phyloP scores from a whole-genome alignment of 2,797 vertebrate genomes.

The Alectoris magna region DNA sequence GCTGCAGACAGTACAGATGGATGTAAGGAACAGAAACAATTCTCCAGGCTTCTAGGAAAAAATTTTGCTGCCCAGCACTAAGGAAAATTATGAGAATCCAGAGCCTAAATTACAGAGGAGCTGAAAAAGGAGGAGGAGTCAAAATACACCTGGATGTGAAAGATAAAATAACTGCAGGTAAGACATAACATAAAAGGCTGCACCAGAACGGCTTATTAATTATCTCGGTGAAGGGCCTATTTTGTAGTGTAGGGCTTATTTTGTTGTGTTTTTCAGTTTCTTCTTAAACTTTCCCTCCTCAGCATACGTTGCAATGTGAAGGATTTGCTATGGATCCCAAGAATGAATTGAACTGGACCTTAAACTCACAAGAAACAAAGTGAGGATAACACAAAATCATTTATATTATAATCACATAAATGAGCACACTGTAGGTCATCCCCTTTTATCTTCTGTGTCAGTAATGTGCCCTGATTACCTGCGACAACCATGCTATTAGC shows the following conservation, averaged over 20 bases:
- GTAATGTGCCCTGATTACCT: not conserved
- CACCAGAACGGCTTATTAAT: constrained; percentile 6
- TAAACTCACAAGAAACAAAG: not conserved
- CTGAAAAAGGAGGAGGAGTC: not conserved
- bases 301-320: not conserved
- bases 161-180: not conserved
- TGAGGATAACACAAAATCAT: not conserved
- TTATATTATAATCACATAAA: not conserved
- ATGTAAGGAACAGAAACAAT: constrained; percentile 30
- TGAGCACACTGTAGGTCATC: not conserved
- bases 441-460: not conserved
- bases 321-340: not conserved
- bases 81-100: not conserved
- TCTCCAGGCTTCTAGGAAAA: not conserved
- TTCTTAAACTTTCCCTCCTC: not conserved
- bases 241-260: not conserved
- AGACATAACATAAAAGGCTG: not conserved
- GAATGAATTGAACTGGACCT: not conserved
- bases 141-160: not conserved
- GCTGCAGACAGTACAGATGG: constrained; percentile 26
- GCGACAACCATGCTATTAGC: not conserved
- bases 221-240: not conserved
- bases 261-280: not conserved
- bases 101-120: not conserved
- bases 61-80: not conserved